Conservation (phyloP, 2,888 invertebrate genomes). For the Luperina nickerlii region DNA sequence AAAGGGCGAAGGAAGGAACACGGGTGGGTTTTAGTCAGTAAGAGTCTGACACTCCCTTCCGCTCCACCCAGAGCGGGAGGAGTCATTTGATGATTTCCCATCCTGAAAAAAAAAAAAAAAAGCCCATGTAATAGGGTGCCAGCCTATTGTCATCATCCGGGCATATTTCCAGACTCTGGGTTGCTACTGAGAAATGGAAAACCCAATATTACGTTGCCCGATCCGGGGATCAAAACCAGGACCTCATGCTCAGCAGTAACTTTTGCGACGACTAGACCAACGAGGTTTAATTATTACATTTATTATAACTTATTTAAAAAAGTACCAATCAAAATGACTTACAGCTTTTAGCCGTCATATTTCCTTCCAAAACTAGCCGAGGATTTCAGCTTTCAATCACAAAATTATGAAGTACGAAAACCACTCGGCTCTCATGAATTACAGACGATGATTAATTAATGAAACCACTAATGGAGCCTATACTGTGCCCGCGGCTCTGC, state of each 20-base stretch:
- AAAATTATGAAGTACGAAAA: conserved; percentile 53
- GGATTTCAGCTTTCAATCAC: conserved; percentile 44
- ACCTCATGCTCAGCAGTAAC: neutral
- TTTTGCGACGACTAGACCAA: neutral
- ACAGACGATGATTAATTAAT: conserved; percentile 65
- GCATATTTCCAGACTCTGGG: no score
- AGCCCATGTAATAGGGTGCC: neutral
- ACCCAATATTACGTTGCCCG: neutral
- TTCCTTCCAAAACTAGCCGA: conserved; percentile 17
- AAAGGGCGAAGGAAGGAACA: no score
- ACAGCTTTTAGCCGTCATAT: neutral
- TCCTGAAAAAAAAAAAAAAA: no score
- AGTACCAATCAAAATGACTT: neutral
- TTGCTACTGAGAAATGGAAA: neutral
- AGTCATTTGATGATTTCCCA: no score
- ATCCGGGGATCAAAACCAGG: neutral
- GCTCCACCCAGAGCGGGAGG: no score
- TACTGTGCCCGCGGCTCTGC: conserved; percentile 53
- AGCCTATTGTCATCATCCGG: neutral
- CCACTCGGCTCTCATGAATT: conserved; percentile 53
- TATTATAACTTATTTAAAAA: neutral
- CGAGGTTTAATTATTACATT: neutral
- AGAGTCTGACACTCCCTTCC: no score
- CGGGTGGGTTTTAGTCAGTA: no score
- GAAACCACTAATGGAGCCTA: conserved; percentile 59